Percentiles rank a stretch among this genome's conserved stretches.
phyloP scores from a whole-genome alignment of 2,113 vertebrate genomes.

The Brienomyrus longianalis region DNA sequence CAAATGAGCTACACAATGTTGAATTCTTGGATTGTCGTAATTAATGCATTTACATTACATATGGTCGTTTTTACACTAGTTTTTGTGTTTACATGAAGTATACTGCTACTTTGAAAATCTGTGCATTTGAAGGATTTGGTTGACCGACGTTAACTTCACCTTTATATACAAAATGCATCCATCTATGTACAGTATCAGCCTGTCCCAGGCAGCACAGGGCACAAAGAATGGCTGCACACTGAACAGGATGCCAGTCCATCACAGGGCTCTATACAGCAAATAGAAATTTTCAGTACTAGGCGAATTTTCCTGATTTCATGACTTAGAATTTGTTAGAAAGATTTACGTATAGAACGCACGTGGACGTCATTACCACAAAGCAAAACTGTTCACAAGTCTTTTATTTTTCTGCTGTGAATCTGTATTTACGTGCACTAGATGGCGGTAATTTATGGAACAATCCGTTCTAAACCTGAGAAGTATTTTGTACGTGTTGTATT shows the following conservation, averaged over 20 bases:
- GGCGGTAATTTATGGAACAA: slow-evolving; percentile 18
- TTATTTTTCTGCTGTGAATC: neutral
- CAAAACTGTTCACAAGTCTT: neutral
- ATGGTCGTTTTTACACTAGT: neutral
- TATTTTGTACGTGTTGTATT: neutral
- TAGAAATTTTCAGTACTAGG: neutral
- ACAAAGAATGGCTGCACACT: neutral
- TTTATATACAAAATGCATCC: neutral
- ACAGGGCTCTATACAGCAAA: neutral
- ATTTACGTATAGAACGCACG: neutral
- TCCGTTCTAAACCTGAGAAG: neutral
- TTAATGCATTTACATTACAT: neutral
- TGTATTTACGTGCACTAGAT: slow-evolving; percentile 16
- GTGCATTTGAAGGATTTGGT: neutral
- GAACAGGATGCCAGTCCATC: neutral
- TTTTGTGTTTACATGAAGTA: neutral
- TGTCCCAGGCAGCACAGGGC: neutral
- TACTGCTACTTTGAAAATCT: neutral
- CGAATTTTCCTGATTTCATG: neutral
- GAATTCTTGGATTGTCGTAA: neutral
- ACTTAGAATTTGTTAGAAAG: neutral
- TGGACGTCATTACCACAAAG: neutral
- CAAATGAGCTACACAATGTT: neutral
- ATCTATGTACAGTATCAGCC: neutral
- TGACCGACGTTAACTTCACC: neutral